Conservation (phyloP, 2,888 invertebrate species). For the Eilema depressum region DNA sequence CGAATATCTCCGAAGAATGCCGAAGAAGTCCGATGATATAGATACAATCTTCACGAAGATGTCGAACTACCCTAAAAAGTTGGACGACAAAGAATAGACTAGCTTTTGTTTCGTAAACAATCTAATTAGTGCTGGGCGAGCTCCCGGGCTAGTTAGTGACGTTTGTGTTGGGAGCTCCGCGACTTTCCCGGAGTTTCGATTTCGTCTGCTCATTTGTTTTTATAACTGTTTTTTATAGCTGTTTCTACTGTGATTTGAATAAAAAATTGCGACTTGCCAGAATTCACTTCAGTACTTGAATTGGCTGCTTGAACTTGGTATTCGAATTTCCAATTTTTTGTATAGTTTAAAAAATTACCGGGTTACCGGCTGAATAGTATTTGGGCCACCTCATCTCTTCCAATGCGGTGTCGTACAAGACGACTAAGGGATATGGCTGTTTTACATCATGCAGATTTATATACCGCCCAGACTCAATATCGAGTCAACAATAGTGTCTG, state of each 20-base stretch:
- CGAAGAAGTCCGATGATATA: constrained; percentile 44
- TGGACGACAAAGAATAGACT: constrained; percentile 58
- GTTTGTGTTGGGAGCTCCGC: constrained; percentile 10
- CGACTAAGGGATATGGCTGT: too few species aligned
- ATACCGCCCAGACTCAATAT: too few species aligned
- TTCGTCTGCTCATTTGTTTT: constrained; percentile 1
- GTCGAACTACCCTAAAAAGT: constrained; percentile 60
- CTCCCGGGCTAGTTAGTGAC: constrained; percentile 22
- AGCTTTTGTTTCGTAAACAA: constrained; percentile 68
- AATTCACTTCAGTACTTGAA: background rate
- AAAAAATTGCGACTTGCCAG: background rate
- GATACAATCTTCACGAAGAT: constrained; percentile 45
- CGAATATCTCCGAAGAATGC: constrained; percentile 43
- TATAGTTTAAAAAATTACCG: too few species aligned
- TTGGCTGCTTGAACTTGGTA: too few species aligned
- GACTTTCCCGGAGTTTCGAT: constrained; percentile 11
- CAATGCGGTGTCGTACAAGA: too few species aligned
- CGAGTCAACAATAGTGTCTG: too few species aligned
- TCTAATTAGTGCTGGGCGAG: constrained; percentile 66
- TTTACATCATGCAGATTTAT: too few species aligned
- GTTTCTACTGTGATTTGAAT: background rate
- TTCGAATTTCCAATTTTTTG: too few species aligned
- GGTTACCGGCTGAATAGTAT: too few species aligned
- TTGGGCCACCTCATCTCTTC: too few species aligned
- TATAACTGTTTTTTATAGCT: background rate